Base-by-base conservation (phyloP, 2,113 vertebrate genomes). In the Pedionomus torquatus region DNA sequence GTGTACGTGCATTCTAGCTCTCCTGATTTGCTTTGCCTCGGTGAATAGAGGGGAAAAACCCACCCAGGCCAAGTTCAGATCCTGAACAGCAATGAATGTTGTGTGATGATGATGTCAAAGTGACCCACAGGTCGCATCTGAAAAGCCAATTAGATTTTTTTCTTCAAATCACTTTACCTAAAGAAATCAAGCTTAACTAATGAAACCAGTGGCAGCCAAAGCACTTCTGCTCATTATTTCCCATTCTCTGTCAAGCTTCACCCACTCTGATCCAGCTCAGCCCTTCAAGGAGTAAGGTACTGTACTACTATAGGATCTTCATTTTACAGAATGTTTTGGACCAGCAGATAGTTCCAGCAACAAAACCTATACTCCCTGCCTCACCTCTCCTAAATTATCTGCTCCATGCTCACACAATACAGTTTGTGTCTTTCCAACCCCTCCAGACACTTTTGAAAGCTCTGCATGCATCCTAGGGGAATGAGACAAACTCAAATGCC, bases 351-450 rank as follows among this genome's bases (percentile, higher is more conserved):
- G 41, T 57, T 80, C 19, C 72, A 55, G 64, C 30, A 65, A 52
- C 44, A 52, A 17, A 28, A 48, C 7, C 39, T 17, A 23, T 0
- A 10, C 21, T 13, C 33, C 43, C 43, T 1, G 7, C 35, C 75
- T 58, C 57, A 33, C 18, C 17, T 39, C 17, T 71, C 52, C 70
- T n/a, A 44, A 7, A 52, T 11, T 4, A 17, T 23, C 6, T 0
- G 4, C 44, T 37, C 31, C 48, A 3, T 0, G 2, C 58, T 15
- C 68, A 66, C 1, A 23, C 21, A 70, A 15, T 1, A 43, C 24
- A 31, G 24, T 33, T 46, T 5, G 8, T 3, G 5, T 7, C 41
- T 10, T 63, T 43, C 54, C 33, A 12, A 3, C 25, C 66, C 46
- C 55, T 64, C 8, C 2, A 60, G 46, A 23, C 8, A 3, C 39